Percentiles rank a stretch among this genome's conserved stretches.
Evolutionary conservation across 2,888 invertebrate genomes (phyloP).

Genomic region (Tenthredo distinguenda): DNA sequence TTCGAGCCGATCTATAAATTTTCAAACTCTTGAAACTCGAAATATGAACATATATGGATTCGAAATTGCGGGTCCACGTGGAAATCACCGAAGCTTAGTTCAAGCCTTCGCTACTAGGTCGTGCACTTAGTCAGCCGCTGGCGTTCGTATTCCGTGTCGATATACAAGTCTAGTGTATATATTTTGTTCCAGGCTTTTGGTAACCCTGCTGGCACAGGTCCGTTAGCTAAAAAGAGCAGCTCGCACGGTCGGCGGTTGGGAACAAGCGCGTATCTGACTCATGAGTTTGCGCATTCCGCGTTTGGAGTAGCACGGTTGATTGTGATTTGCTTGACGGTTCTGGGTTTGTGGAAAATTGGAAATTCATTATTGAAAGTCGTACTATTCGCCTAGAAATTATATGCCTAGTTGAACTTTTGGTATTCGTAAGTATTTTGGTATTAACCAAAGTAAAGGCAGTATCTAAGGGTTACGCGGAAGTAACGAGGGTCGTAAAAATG

Average conservation of each 20-base stretch:
- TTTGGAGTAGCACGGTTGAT: constrained; percentile 40
- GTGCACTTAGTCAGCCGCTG: background rate
- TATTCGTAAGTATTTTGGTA: background rate
- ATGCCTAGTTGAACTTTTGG: background rate
- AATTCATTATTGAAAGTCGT: constrained; percentile 31
- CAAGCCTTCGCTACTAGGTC: background rate
- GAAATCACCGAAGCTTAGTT: background rate
- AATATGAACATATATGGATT: background rate
- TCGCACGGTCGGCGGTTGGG: background rate
- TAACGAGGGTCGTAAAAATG: constrained; percentile 72
- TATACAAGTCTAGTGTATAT: background rate
- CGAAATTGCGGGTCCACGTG: background rate
- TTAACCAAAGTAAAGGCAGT: background rate
- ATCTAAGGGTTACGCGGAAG: constrained; percentile 54
- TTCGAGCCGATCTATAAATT: no score
- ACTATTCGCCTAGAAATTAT: constrained; percentile 11
- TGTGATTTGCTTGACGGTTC: constrained; percentile 44
- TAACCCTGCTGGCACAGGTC: background rate
- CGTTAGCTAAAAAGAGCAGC: background rate
- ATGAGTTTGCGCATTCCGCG: constrained; percentile 47
- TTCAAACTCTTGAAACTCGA: no score
- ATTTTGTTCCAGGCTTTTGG: background rate
- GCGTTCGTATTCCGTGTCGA: background rate
- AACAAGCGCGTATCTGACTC: constrained; percentile 28
- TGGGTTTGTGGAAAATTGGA: constrained; percentile 37